Evolutionary conservation across 2,888 invertebrate species (phyloP).

Genomic region (Drosophila mimetica): DNA sequence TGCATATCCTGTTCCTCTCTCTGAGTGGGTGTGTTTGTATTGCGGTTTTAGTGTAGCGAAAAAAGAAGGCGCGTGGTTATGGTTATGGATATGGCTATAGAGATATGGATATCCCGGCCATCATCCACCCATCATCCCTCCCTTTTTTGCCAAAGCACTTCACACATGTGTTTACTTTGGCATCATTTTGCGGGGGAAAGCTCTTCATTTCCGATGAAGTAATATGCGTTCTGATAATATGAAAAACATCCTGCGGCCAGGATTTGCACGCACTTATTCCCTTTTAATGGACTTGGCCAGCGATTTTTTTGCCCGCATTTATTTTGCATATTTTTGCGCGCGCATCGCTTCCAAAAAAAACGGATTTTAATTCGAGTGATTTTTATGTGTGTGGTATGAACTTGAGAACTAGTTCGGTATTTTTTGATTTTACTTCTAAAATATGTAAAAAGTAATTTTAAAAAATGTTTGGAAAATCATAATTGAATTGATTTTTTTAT

Average conservation of each 20-base stretch:
- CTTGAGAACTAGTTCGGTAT: conserved; percentile 4
- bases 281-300: conserved; percentile 72
- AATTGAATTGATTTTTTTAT: too few relatives aligned
- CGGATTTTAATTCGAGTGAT: conserved; percentile 17
- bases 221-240: conserved; percentile 76
- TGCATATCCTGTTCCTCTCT: conserved; percentile 1
- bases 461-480: too few relatives aligned
- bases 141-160: conserved; percentile 34
- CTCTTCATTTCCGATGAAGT: conserved; percentile 72
- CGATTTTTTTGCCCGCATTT: conserved; percentile 25
- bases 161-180: conserved; percentile 63
- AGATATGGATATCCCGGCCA: conserved; percentile 32
- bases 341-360: conserved; percentile 33
- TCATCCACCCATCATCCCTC: conserved; percentile 37
- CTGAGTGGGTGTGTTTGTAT: conserved; percentile 22
- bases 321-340: conserved; percentile 37
- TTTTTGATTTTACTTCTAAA: neutral
- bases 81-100: conserved; percentile 37
- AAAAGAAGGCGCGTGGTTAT: conserved; percentile 47
- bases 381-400: neutral
- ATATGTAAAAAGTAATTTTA: too few relatives aligned
- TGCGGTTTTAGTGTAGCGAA: conserved; percentile 42
- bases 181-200: conserved; percentile 41
- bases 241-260: conserved; percentile 73
- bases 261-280: conserved; percentile 80